Evolutionary conservation across 2,888 invertebrate genomes (phyloP).

Genomic region (Antheraea assamensis): DNA sequence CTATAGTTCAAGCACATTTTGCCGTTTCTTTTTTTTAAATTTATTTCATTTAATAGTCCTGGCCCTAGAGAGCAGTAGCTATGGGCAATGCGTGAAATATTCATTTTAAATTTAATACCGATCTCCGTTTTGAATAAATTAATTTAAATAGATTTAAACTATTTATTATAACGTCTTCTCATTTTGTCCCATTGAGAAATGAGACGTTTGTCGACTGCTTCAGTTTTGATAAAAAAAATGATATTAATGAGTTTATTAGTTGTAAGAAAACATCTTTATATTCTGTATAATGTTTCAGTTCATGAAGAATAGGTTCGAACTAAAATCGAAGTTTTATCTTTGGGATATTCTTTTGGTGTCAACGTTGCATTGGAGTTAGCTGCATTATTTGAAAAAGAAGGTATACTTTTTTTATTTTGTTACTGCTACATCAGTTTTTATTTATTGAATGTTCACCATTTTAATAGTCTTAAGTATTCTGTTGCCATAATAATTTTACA

Average conservation of each 20-base stretch:
- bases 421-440: too few relatives aligned
- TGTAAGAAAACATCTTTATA: too few relatives aligned
- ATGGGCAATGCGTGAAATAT: conserved; percentile 7
- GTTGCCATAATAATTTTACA: not conserved
- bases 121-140: not conserved
- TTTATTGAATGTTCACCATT: not conserved
- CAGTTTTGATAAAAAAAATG: not conserved
- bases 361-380: conserved; percentile 61
- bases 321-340: conserved; percentile 46
- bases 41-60: conserved; percentile 36
- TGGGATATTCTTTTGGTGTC: conserved; percentile 58
- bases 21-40: conserved; percentile 35
- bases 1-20: conserved; percentile 31
- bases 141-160: not conserved
- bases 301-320: conserved; percentile 40
- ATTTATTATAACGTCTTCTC: not conserved
- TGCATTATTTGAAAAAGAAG: conserved; percentile 55
- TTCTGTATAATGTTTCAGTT: conserved; percentile 29
- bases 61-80: conserved; percentile 20
- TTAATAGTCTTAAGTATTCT: not conserved
- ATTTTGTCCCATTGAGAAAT: not conserved
- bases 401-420: conserved; percentile 34
- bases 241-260: too few relatives aligned
- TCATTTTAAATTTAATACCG: conserved; percentile 2
- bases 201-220: not conserved